Conservation (phyloP, 2,113 vertebrate species). For the Siphamia tubifer region DNA sequence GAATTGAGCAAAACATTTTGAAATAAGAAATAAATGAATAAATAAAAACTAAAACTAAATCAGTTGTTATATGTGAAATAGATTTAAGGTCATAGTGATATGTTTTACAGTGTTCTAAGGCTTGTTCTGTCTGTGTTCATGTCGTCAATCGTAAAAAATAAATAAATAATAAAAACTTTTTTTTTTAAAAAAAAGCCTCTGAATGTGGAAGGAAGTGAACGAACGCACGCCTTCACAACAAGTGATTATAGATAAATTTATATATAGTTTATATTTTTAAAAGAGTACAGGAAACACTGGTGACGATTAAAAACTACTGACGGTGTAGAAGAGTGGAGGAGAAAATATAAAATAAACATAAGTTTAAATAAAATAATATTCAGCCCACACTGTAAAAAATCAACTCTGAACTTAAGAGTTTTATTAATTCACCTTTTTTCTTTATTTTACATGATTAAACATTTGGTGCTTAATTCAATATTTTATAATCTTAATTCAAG, state of each 20-base stretch:
- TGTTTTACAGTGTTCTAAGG: constrained; percentile 68
- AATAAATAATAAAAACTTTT: too few species aligned
- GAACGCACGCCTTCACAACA: constrained; percentile 90
- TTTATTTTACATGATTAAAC: too few species aligned
- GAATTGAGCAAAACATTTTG: too few species aligned
- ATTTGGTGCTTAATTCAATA: too few species aligned
- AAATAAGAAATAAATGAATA: too few species aligned
- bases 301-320: constrained; percentile 99
- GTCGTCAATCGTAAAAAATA: constrained; percentile 1
- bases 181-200: too few species aligned
- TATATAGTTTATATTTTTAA: constrained; percentile 90
- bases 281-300: constrained; percentile 99
- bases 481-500: too few species aligned
- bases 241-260: constrained; percentile 83
- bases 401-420: too few species aligned
- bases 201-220: constrained; percentile 68
- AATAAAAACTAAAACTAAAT: too few species aligned
- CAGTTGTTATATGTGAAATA: too few species aligned
- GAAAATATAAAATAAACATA: constrained; percentile 60
- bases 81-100: too few species aligned
- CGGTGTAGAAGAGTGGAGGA: constrained; percentile 86
- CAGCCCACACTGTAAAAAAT: constrained; percentile 79
- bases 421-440: too few species aligned
- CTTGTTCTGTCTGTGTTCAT: constrained; percentile 39
- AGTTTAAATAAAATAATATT: constrained; percentile 52